Base-by-base conservation (phyloP, 2,113 vertebrate genomes). In the Ophthalmolycus amberensis region DNA sequence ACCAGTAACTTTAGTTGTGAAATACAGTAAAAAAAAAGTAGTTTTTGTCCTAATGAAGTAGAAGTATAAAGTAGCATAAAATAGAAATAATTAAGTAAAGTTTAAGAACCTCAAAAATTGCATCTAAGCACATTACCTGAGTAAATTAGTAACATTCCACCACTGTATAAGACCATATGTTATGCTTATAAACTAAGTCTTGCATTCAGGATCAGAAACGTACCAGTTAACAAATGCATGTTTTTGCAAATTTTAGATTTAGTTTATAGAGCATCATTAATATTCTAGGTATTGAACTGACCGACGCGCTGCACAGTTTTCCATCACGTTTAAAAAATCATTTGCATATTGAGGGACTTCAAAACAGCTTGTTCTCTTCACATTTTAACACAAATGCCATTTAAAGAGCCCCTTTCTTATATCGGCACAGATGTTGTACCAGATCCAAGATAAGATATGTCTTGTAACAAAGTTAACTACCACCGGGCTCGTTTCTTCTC, bases 381-480 rank as follows among this genome's bases (percentile, higher is more conserved):
- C 46, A 77, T 77, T 81, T 75, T 1, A 70, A 64, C 34, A 25
- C 20, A 54, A 78, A 66, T 20, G 52, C 77, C 65, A 71, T 85
- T 88, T 84, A 70, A 90, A 85, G 67, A 70, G 60, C 54, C 8
- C 48, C 6, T 6, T 48, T 67, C 63, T 67, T 58, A 40, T 79
- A 81, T 79, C 8, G 77, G 71, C 76, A 85, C 83, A 83, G 90
- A 90, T 86, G 86, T 84, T 80, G 20, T 1, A 76, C 27, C 63
- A 69, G 81, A 70, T 63, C 73, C 68, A 27, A 67, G 71, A 75
- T 67, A 89, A 46, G 38, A 25, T 63, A 59, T 87, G 68, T 74
- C 84, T 60, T 82, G 79, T 79, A 86, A 90, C 90, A 88, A 87
- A 88, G 75, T 91, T 91, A 83, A 89, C 87, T 66, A 83, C 85